phyloP scores from a whole-genome alignment of 1,140 invertebrate genomes.

The Samia ricini region DNA sequence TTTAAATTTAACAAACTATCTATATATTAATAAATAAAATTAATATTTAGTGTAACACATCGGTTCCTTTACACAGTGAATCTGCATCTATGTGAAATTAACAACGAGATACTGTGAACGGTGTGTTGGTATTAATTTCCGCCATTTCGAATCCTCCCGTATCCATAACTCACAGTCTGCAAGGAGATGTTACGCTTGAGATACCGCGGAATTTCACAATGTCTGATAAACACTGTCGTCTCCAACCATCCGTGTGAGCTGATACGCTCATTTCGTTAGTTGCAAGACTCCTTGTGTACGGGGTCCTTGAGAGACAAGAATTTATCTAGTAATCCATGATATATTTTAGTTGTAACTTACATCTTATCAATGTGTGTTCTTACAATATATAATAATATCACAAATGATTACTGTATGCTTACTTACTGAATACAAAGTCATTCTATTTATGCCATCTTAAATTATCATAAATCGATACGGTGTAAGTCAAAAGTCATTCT shows the following conservation, averaged over 20 bases:
- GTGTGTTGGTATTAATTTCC: neutral
- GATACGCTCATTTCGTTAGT: constrained; percentile 8
- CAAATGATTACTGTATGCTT: too few species aligned
- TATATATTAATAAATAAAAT: too few species aligned
- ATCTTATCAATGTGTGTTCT: too few species aligned
- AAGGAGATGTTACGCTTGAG: neutral
- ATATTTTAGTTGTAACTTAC: neutral
- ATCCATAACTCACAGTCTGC: neutral
- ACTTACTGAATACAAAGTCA: too few species aligned
- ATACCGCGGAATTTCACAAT: neutral
- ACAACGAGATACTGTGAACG: neutral
- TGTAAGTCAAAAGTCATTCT: too few species aligned
- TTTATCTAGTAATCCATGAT: neutral
- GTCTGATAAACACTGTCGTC: neutral
- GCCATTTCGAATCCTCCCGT: neutral
- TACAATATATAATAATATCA: too few species aligned
- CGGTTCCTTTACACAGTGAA: too few species aligned
- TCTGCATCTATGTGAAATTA: neutral
- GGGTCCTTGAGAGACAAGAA: neutral
- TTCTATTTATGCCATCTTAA: too few species aligned
- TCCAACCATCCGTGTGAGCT: neutral
- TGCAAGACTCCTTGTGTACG: neutral
- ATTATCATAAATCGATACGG: too few species aligned
- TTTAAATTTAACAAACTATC: too few species aligned
- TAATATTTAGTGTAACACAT: too few species aligned